These are phyloP conservation scores for Orius insidiosus DNA, from an alignment of 1,140 invertebrate genomes.

Conservation along the genomic window DNA sequence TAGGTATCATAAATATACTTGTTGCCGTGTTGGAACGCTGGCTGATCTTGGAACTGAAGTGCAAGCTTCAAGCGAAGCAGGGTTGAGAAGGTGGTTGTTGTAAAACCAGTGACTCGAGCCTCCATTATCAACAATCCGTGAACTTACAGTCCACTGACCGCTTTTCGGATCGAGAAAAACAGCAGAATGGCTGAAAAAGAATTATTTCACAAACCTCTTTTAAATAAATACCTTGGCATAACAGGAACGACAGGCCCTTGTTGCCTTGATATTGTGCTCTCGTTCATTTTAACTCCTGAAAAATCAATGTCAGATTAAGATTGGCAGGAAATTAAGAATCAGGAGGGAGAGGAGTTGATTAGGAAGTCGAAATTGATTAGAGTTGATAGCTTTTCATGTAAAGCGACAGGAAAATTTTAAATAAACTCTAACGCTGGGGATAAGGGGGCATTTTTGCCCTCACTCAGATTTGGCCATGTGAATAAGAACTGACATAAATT, in stretches of 20 bases:
- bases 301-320: constrained; percentile 5
- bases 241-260: constrained; percentile 18
- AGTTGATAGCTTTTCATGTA: neutral
- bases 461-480: too few species aligned
- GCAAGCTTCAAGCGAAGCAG: constrained; percentile 12
- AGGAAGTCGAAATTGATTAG: too few species aligned
- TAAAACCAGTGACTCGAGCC: constrained; percentile 24
- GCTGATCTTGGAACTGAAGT: constrained; percentile 18
- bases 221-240: constrained; percentile 17
- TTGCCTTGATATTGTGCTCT: constrained; percentile 10
- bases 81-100: constrained; percentile 20
- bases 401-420: too few species aligned
- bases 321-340: neutral
- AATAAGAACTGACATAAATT: too few species aligned
- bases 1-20: constrained; percentile 9
- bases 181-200: constrained; percentile 21
- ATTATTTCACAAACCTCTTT: neutral
- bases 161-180: constrained; percentile 24
- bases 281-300: constrained; percentile 19
- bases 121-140: constrained; percentile 17
- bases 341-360: neutral
- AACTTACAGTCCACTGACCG: constrained; percentile 21
- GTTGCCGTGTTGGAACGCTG: constrained; percentile 18
- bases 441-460: too few species aligned
- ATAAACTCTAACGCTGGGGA: too few species aligned